Evolutionary conservation across 2,888 invertebrate species (phyloP).

Genomic region (Himalopsyche kuldschensis): DNA sequence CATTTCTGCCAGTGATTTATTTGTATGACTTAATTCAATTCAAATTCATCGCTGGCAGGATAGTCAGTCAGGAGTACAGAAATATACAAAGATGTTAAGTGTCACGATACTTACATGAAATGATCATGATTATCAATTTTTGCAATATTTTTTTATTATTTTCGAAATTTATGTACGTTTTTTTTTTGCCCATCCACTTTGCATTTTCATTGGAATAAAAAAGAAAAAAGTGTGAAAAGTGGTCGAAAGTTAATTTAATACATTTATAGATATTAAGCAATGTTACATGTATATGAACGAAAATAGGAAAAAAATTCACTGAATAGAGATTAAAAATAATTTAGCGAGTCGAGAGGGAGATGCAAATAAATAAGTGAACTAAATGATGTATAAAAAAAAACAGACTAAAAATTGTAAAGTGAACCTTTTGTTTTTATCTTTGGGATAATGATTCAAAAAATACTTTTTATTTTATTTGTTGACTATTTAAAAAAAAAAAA

Average conservation of each 20-base stretch:
- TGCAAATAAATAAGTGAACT: background rate
- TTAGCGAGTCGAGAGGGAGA: background rate
- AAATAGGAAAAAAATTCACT: background rate
- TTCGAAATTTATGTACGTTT: background rate
- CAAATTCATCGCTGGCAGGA: too few relatives aligned
- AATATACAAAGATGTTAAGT: too few relatives aligned
- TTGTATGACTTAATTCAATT: too few relatives aligned
- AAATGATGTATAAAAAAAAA: background rate
- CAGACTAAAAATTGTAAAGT: background rate
- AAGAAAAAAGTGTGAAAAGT: background rate
- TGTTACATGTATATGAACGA: constrained; percentile 15
- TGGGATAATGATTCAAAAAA: background rate
- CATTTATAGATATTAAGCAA: constrained; percentile 12
- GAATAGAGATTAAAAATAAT: background rate
- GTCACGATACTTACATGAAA: too few relatives aligned
- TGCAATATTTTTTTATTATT: background rate
- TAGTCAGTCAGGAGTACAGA: too few relatives aligned
- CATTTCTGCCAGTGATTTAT: too few relatives aligned
- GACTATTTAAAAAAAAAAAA: background rate
- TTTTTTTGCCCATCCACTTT: background rate
- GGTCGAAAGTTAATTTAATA: background rate
- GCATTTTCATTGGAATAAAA: background rate
- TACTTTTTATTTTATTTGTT: background rate
- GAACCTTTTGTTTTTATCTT: background rate
- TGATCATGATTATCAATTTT: too few relatives aligned